A percentile compares a stretch with the other conserved stretches of the same genome.
phyloP scores from a whole-genome alignment of 1,140 invertebrate genomes.

The Drosophila funebris region DNA sequence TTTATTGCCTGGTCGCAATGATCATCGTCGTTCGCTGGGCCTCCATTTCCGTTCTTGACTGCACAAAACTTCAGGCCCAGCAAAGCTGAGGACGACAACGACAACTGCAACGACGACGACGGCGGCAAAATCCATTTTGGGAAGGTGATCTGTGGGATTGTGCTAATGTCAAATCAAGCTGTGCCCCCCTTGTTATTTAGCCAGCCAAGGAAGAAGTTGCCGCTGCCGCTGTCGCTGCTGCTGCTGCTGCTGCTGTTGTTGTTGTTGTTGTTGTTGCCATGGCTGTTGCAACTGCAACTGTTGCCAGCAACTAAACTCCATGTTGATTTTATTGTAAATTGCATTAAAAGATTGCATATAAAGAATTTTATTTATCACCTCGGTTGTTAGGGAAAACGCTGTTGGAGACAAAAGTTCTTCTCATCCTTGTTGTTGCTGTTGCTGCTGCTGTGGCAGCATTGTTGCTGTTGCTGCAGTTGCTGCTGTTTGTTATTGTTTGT shows the following conservation, averaged over 20 bases:
- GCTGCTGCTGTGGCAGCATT: slow-evolving; percentile 24
- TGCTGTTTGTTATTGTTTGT: slow-evolving; percentile 68
- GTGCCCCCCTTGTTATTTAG: slow-evolving; percentile 82
- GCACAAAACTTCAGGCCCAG: slow-evolving; percentile 55
- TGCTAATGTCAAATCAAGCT: slow-evolving; percentile 84
- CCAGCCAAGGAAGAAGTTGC: slow-evolving; percentile 51
- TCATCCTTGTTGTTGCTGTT: slow-evolving; percentile 33
- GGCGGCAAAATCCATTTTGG: slow-evolving; percentile 80
- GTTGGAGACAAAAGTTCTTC: slow-evolving; percentile 78
- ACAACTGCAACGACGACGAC: slow-evolving; percentile 40
- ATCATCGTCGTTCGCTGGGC: slow-evolving; percentile 61
- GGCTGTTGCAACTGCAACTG: slow-evolving; percentile 5
- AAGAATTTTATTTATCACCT: slow-evolving; percentile 84
- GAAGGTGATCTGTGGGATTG: slow-evolving; percentile 82
- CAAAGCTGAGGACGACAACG: slow-evolving; percentile 23
- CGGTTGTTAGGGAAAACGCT: slow-evolving; percentile 83
- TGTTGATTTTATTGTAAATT: slow-evolving; percentile 83
- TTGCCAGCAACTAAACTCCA: slow-evolving; percentile 74
- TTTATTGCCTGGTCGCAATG: slow-evolving; percentile 75
- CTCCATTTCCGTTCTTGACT: slow-evolving; percentile 68
- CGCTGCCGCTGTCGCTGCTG: not conserved
- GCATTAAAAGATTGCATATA: slow-evolving; percentile 82
- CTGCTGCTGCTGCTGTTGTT: slow-evolving; percentile 10
- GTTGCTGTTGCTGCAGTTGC: slow-evolving; percentile 30
- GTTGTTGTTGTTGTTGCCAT: not conserved